These are phyloP conservation scores for Oncorhynchus keta DNA, from an alignment of 2,113 vertebrate genomes.

Conservation along the genomic window DNA sequence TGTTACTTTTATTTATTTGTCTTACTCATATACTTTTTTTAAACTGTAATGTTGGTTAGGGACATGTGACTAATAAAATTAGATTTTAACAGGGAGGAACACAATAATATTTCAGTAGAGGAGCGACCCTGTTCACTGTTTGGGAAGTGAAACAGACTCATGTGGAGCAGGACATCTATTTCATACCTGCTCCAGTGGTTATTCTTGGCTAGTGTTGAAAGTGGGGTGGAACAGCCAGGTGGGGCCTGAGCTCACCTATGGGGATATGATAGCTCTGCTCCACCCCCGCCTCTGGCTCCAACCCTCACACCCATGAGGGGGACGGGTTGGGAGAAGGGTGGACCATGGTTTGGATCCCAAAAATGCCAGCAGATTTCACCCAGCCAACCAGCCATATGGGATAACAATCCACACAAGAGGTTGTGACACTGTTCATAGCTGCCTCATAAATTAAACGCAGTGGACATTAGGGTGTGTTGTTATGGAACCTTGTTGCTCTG, in stretches of 20 bases:
- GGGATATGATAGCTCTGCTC: slow-evolving; percentile 10
- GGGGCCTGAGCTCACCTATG: slow-evolving; percentile 23
- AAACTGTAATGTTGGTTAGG: background rate
- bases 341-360: background rate
- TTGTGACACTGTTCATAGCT: background rate
- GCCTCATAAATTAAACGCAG: slow-evolving; percentile 8
- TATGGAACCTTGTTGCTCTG: slow-evolving; percentile 36
- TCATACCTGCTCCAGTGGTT: slow-evolving; percentile 15
- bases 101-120: slow-evolving; percentile 9
- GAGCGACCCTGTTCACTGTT: background rate
- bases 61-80: no score
- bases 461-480: slow-evolving; percentile 18
- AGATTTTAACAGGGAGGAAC: background rate
- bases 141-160: background rate
- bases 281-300: slow-evolving; percentile 4
- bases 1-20: no score
- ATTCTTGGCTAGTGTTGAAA: slow-evolving; percentile 51
- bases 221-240: slow-evolving; percentile 31
- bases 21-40: no score
- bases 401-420: slow-evolving; percentile 22
- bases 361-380: background rate
- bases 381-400: background rate
- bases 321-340: slow-evolving; percentile 5
- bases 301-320: background rate
- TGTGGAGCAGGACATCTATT: background rate